phyloP scores from a whole-genome alignment of 2,888 invertebrate genomes.

The Strigamia transsilvanica region DNA sequence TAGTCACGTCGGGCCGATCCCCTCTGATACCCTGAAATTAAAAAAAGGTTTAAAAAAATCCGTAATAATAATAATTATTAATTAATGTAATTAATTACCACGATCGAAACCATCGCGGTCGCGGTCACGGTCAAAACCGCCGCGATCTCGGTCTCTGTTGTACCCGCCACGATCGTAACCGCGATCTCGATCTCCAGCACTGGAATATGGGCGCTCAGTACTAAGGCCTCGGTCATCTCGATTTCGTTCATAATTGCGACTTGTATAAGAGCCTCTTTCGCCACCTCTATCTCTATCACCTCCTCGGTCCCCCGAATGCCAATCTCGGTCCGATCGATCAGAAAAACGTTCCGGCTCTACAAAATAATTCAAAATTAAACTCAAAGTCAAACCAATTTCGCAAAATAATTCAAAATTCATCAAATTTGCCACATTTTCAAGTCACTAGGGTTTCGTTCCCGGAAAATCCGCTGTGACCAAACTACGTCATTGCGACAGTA shows the following conservation, averaged over 20 bases:
- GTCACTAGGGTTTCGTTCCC: too few species aligned
- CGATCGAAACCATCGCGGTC: background rate
- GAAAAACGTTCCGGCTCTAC: constrained; percentile 56
- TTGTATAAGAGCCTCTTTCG: background rate
- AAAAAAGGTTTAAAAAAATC: background rate
- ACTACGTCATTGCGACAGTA: background rate
- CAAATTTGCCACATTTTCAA: too few species aligned
- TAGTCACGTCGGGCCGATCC: constrained; percentile 51
- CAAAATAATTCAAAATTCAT: too few species aligned
- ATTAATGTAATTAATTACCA: background rate
- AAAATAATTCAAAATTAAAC: background rate
- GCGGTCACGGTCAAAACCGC: constrained; percentile 58
- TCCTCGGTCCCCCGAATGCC: constrained; percentile 46
- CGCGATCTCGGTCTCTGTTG: constrained; percentile 58
- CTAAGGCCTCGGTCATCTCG: constrained; percentile 51
- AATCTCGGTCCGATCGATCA: constrained; percentile 57
- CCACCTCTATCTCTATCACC: constrained; percentile 50
- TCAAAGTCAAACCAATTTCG: background rate
- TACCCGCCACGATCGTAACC: constrained; percentile 55
- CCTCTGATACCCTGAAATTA: background rate
- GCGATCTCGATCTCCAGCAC: constrained; percentile 54
- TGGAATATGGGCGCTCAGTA: constrained; percentile 42
- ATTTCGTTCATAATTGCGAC: constrained; percentile 57
- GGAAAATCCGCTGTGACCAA: too few species aligned
- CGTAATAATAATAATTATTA: too few species aligned